Evolutionary conservation across 2,888 invertebrate genomes (phyloP).

Genomic region (Thyatira batis): DNA sequence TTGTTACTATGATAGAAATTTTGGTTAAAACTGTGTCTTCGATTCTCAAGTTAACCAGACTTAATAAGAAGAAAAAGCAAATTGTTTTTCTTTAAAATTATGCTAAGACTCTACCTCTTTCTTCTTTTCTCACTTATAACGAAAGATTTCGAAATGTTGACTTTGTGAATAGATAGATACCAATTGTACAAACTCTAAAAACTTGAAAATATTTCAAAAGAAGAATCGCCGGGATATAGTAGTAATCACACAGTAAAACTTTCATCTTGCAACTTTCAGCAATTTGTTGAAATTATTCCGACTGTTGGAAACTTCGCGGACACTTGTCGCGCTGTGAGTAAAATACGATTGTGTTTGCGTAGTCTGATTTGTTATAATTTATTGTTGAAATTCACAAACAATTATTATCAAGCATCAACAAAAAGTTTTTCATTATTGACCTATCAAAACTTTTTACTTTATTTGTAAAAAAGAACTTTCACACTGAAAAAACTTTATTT

Average conservation of each 20-base stretch:
- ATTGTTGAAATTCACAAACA: neutral
- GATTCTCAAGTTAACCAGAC: too few relatives aligned
- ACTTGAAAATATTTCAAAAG: neutral
- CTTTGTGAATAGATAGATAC: too few relatives aligned
- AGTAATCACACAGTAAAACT: neutral
- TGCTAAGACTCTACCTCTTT: too few relatives aligned
- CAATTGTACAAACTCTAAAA: too few relatives aligned
- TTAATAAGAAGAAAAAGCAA: too few relatives aligned
- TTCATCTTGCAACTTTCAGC: neutral
- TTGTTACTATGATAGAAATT: too few relatives aligned
- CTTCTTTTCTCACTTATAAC: neutral
- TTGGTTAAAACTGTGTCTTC: too few relatives aligned
- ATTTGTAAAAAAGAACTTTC: neutral
- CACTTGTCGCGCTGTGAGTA: neutral
- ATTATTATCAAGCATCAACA: neutral
- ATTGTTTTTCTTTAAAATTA: too few relatives aligned
- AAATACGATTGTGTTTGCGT: neutral
- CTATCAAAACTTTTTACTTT: neutral
- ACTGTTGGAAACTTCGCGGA: neutral
- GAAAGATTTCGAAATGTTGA: too few relatives aligned
- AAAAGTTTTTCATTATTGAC: neutral
- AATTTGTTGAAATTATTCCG: neutral
- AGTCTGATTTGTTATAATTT: neutral
- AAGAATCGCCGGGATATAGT: neutral
- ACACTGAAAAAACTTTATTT: neutral